Evolutionary conservation across 1,140 invertebrate species (phyloP).

Genomic region (Zaprionus gabonicus): DNA sequence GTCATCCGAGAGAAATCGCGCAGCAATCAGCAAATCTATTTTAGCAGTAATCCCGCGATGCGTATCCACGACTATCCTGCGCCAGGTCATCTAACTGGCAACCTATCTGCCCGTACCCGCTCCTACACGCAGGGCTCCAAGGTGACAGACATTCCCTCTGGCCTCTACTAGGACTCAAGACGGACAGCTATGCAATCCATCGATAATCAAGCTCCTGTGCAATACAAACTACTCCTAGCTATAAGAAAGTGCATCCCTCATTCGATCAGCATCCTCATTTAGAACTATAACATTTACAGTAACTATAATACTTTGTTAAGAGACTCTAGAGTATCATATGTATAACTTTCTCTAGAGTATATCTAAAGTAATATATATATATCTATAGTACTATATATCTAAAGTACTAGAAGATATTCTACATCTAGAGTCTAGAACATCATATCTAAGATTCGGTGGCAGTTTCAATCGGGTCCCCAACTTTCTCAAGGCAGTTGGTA

Average conservation of each 20-base stretch:
- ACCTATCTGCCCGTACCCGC: conserved; percentile 63
- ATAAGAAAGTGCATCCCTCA: conserved; percentile 14
- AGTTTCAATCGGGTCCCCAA: conserved; percentile 73
- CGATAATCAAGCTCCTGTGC: conserved; percentile 51
- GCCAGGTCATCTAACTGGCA: conserved; percentile 11
- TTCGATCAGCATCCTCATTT: conserved; percentile 34
- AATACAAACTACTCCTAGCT: conserved; percentile 56
- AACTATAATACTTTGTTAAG: not conserved
- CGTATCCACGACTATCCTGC: conserved; percentile 66
- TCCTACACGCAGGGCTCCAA: conserved; percentile 85
- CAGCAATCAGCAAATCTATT: conserved; percentile 84
- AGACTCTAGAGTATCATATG: conserved; percentile 18
- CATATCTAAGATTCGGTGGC: conserved; percentile 64
- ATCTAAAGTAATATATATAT: too few relatives aligned
- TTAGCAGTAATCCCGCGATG: conserved; percentile 84
- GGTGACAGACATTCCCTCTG: conserved; percentile 89
- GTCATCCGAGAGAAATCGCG: conserved; percentile 85
- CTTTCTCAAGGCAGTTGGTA: conserved; percentile 40
- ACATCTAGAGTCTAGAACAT: conserved; percentile 15
- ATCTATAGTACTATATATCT: conserved; percentile 5
- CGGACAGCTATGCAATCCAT: not conserved
- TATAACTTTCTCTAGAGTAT: not conserved
- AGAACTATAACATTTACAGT: conserved; percentile 24
- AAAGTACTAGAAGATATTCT: conserved; percentile 20
- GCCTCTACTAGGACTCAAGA: conserved; percentile 86